Conservation (phyloP, 2,797 vertebrate genomes). For the Hypotaenidia okinawae region DNA sequence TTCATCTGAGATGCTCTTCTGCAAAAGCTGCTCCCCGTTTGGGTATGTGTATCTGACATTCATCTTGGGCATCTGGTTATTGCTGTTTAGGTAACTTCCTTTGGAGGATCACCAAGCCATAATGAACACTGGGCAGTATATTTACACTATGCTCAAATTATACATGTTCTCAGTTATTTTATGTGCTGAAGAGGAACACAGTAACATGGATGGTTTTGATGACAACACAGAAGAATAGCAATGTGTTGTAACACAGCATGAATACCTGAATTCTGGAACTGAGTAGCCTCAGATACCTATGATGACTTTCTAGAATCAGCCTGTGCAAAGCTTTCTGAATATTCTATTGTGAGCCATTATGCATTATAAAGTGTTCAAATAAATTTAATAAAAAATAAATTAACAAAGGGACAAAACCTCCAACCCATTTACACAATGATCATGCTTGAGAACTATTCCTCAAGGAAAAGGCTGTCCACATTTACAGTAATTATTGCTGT, state of each 20-base stretch:
- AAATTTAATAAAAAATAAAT: not conserved
- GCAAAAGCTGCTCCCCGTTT: not conserved
- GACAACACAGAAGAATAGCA: not conserved
- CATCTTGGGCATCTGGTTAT: not conserved
- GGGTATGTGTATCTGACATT: not conserved
- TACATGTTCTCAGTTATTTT: not conserved
- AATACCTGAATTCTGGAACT: not conserved
- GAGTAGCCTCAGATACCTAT: not conserved
- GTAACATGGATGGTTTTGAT: not conserved
- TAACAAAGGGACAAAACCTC: accelerated
- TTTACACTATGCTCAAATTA: not conserved
- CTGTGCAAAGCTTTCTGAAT: not conserved
- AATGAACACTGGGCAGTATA: not conserved
- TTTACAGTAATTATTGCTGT: not conserved
- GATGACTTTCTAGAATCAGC: not conserved
- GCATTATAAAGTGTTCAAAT: not conserved
- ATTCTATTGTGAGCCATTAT: not conserved
- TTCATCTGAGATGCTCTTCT: not conserved
- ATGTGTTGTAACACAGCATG: not conserved
- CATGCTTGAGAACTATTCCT: not conserved
- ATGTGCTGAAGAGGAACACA: not conserved
- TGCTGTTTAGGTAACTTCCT: not conserved
- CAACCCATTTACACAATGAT: not conserved
- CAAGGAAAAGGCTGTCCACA: not conserved
- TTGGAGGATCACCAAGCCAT: not conserved